A percentile compares a stretch with the other conserved stretches of the same genome.
phyloP scores from a whole-genome alignment of 2,113 vertebrate genomes.

The Larimichthys crocea region DNA sequence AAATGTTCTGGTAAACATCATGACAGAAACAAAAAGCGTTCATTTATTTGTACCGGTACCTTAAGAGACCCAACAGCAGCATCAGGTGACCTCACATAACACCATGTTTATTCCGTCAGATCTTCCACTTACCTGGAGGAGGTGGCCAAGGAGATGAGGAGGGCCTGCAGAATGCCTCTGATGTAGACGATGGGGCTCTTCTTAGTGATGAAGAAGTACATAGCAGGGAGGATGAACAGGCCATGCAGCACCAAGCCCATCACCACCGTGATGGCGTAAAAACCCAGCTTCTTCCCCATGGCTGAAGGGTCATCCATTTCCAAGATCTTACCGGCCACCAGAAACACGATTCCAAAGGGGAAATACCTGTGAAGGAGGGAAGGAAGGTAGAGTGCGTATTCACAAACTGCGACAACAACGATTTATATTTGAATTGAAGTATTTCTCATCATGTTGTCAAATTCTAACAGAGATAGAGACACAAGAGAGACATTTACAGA shows the following conservation, averaged over 20 bases:
- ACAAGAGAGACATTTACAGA: no score
- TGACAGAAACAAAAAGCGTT: background rate
- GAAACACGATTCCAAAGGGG: constrained; percentile 97
- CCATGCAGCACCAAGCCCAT: constrained; percentile 94
- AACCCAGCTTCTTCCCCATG: constrained; percentile 95
- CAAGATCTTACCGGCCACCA: constrained; percentile 98
- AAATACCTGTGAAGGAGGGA: constrained; percentile 88
- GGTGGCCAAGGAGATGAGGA: constrained; percentile 96
- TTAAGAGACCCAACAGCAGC: background rate
- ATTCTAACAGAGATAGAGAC: no score
- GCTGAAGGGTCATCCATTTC: constrained; percentile 97
- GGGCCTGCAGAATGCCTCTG: constrained; percentile 95
- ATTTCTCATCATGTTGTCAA: background rate
- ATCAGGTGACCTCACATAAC: no score
- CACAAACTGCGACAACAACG: background rate
- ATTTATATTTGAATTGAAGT: background rate
- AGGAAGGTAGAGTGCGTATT: background rate
- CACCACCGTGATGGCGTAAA: constrained; percentile 95
- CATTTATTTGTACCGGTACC: background rate
- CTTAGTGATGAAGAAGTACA: constrained; percentile 97
- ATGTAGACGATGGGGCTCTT: constrained; percentile 98
- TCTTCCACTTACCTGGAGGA: constrained; percentile 91
- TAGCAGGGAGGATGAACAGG: constrained; percentile 93
- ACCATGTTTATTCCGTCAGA: no score
- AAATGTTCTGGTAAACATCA: background rate